Percentiles rank a stretch among this genome's conserved stretches.
These are phyloP conservation scores for Sebastes variabilis DNA, from an alignment of 2,797 vertebrate species.

Conservation along the genomic window DNA sequence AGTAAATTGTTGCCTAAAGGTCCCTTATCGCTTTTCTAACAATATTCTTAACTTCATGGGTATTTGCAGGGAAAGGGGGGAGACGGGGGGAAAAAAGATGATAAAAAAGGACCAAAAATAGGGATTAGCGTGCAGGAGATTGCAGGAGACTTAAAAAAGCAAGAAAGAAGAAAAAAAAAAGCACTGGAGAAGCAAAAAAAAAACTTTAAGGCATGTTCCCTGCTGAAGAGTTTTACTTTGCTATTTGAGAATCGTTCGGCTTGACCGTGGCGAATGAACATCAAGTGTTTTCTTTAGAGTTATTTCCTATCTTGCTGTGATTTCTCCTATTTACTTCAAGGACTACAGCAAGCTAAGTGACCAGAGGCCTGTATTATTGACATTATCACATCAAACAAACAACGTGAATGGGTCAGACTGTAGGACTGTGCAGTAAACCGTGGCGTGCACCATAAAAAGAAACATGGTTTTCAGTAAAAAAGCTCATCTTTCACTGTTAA, in stretches of 20 bases:
- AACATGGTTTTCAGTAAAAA: conserved; percentile 8
- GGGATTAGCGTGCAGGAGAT: conserved; percentile 6
- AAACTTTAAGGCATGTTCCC: background rate
- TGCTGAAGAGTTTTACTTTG: conserved; percentile 12
- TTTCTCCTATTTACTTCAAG: conserved; percentile 34
- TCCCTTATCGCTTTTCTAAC: conserved; percentile 47
- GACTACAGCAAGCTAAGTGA: background rate
- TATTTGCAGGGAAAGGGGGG: conserved; percentile 41
- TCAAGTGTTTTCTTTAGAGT: conserved; percentile 34
- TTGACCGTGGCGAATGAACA: conserved; percentile 13
- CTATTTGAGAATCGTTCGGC: conserved; percentile 31
- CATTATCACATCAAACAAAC: conserved; percentile 31
- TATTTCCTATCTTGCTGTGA: conserved; percentile 17
- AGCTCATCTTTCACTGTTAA: conserved; percentile 16
- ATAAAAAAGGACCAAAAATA: conserved; percentile 37
- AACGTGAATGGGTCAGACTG: conserved; percentile 16
- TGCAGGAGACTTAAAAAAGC: conserved; percentile 12
- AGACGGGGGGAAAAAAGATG: background rate
- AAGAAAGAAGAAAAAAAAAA: background rate
- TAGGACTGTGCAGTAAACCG: background rate
- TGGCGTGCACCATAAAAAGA: background rate
- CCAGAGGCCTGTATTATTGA: conserved; percentile 13
- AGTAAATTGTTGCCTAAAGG: conserved; percentile 62
- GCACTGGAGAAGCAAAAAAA: background rate
- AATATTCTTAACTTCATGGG: conserved; percentile 56